phyloP scores from a whole-genome alignment of 2,113 vertebrate genomes.

The Muntiacus muntjak region DNA sequence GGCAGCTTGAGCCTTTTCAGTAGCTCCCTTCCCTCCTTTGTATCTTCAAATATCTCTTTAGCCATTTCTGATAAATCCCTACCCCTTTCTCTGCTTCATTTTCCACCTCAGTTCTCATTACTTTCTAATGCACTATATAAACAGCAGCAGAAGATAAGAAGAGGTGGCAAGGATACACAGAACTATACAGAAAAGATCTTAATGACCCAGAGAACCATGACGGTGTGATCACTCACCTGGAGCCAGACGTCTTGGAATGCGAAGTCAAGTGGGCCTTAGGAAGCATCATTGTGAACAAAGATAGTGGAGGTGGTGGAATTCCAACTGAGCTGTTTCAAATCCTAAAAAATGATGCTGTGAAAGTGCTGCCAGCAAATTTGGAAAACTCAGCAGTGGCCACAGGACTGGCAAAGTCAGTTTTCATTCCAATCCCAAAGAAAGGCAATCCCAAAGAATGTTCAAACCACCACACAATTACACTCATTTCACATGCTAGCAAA shows the following conservation, averaged over 20 bases:
- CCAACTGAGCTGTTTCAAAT: not conserved
- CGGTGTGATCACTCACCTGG: not conserved
- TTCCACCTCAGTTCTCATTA: not conserved
- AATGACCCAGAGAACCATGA: not conserved
- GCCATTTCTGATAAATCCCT: not conserved
- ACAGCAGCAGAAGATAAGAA: not conserved
- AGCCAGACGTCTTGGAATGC: not conserved
- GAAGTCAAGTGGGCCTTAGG: not conserved
- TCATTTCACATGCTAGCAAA: not conserved
- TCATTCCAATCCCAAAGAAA: not conserved
- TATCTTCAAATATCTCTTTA: not conserved
- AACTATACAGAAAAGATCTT: not conserved
- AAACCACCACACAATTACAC: not conserved
- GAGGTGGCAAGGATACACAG: not conserved
- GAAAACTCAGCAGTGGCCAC: not conserved
- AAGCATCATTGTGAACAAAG: not conserved
- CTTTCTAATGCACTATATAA: not conserved
- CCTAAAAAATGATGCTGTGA: not conserved
- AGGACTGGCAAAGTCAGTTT: not conserved
- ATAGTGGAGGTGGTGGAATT: not conserved
- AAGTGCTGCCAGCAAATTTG: not conserved
- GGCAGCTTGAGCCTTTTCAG: not conserved
- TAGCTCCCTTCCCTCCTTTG: not conserved
- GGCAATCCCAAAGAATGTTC: not conserved
- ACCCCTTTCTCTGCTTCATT: not conserved